phyloP scores from a whole-genome alignment of 2,113 vertebrate species.

The Sialia sialis region DNA sequence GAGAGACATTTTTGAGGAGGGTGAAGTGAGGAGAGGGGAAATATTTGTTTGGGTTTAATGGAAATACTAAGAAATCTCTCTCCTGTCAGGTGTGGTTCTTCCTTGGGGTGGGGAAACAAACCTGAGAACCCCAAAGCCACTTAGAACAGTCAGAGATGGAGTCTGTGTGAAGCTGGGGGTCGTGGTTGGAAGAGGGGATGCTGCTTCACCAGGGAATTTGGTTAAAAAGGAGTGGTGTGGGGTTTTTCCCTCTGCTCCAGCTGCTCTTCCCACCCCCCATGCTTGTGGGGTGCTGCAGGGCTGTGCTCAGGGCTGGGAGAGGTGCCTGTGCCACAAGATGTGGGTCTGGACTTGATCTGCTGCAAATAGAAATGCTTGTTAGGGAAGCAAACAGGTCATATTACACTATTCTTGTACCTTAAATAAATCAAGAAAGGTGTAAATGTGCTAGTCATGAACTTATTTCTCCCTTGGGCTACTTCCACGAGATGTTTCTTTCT shows the following conservation, averaged over 20 bases:
- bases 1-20: background rate
- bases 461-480: conserved; percentile 51
- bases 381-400: conserved; percentile 43
- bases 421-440: conserved; percentile 66
- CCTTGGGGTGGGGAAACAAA: background rate
- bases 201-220: background rate
- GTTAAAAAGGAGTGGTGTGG: background rate
- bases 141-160: fast-evolving
- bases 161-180: fast-evolving
- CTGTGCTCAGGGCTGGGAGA: background rate
- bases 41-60: background rate
- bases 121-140: background rate
- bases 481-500: conserved; percentile 41
- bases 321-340: background rate
- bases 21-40: background rate
- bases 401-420: conserved; percentile 51
- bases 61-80: fast-evolving
- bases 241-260: background rate
- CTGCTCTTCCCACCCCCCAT: fast-evolving
- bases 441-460: conserved; percentile 55
- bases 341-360: conserved; percentile 50
- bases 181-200: fast-evolving
- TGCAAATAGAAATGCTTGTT: conserved; percentile 23
- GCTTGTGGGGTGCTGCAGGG: background rate
- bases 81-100: background rate